Evolutionary conservation across 2,888 invertebrate species (phyloP), one percentile per base, ranked within the genome.

Genomic region (Cordilura impudica): DNA sequence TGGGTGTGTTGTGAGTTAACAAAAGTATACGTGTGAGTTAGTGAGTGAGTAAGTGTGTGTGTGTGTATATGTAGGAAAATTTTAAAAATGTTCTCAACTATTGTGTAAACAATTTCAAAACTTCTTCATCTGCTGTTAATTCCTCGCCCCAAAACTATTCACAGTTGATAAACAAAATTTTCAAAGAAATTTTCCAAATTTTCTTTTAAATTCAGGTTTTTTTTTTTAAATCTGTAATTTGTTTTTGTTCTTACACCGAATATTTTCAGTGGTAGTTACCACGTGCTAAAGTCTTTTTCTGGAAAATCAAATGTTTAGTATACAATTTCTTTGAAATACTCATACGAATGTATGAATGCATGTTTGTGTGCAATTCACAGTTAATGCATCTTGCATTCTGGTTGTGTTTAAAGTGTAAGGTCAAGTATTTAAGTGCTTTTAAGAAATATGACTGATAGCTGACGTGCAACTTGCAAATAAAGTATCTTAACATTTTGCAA

Each of bases 401-500:
- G 19, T 43, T 60, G 16, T 60, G 16, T 58, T 71, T 65, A 66
- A 70, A 79, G 71, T 66, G 35, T 75, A 79, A 79, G 75, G 75
- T 79, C 75, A 71, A 70, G 70, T 69, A 53, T 74, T 60, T 45
- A 61, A 69, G 56, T 58, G 60, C 16, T 43, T 60, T 74, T 67
- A 61, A 29, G 29, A 73, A 66, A 63, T 31, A 49, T 31, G 31
- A 63, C 47, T 45, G 47, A 29, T 1, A 31, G 35, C 35, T 53
- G 60, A 31, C 26, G 29, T 8, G 7, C 35, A 35, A 19, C 12
- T 18, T 45, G 39, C 26, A n/a, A n/a, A n/a, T n/a, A n/a, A n/a
- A n/a, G n/a, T n/a, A n/a, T n/a, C n/a, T n/a, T n/a, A n/a, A n/a
- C n/a, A n/a, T n/a, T n/a, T n/a, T n/a, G n/a, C n/a, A n/a, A n/a